These are phyloP conservation scores for Liolophura sinensis DNA, from an alignment of 1,140 invertebrate species.

Conservation along the genomic window DNA sequence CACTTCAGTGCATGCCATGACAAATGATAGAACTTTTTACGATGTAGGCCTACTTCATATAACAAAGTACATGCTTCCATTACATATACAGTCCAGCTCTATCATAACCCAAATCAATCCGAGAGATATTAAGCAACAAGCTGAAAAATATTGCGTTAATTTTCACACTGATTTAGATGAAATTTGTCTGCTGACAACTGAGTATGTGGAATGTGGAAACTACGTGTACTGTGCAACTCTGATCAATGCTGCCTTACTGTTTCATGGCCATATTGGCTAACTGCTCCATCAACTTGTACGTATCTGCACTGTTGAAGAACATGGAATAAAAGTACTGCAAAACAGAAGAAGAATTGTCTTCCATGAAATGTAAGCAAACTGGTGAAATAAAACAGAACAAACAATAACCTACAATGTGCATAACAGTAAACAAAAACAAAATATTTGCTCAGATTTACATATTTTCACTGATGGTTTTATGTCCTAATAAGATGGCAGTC, in stretches of 20 bases:
- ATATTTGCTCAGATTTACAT: no score
- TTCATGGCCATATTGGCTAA: constrained; percentile 96
- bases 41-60: constrained; percentile 42
- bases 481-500: no score
- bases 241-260: constrained; percentile 65
- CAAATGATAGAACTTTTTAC: no score
- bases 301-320: constrained; percentile 87
- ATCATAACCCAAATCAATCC: no score
- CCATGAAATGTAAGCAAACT: neutral
- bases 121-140: no score
- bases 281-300: constrained; percentile 90
- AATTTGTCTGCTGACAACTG: neutral
- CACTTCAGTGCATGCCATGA: no score
- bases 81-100: constrained; percentile 9
- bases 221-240: no score
- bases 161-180: neutral
- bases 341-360: constrained; percentile 37
- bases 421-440: no score
- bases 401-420: no score
- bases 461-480: no score
- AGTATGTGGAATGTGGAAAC: neutral
- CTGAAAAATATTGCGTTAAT: no score
- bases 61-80: constrained; percentile 11
- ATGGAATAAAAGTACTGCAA: constrained; percentile 83
- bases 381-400: no score